These are phyloP conservation scores for Catharus minimus DNA, from an alignment of 2,113 vertebrate species.

Conservation along the genomic window DNA sequence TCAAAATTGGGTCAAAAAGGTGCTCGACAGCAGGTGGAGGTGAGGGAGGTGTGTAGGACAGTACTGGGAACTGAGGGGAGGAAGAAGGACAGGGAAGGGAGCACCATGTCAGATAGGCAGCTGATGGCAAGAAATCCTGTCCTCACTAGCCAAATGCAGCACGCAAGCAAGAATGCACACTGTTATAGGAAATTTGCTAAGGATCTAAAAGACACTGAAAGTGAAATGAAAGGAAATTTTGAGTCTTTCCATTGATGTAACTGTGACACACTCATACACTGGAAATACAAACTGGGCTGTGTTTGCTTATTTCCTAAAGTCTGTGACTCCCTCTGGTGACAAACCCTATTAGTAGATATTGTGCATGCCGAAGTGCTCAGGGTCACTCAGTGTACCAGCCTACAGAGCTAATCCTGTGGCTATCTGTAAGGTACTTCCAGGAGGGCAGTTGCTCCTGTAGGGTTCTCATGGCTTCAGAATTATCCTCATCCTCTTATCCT, in stretches of 20 bases:
- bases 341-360: background rate
- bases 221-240: slow-evolving; percentile 14
- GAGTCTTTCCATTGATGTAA: slow-evolving; percentile 15
- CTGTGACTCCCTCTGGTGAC: slow-evolving; percentile 37
- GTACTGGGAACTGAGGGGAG: background rate
- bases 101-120: background rate
- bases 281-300: background rate
- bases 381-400: background rate
- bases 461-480: background rate
- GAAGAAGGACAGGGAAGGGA: background rate
- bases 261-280: rapidly evolving
- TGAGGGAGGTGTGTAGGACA: background rate
- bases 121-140: background rate
- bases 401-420: background rate
- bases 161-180: background rate
- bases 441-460: background rate
- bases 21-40: background rate
- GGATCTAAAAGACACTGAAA: background rate
- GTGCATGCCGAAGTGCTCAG: background rate
- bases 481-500: background rate
- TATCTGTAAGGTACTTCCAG: background rate
- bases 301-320: background rate
- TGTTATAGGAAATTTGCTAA: background rate
- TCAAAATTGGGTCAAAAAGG: background rate
- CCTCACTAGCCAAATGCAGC: background rate